Evolutionary conservation across 2,888 invertebrate genomes (phyloP).

Genomic region (Macaria liturata): DNA sequence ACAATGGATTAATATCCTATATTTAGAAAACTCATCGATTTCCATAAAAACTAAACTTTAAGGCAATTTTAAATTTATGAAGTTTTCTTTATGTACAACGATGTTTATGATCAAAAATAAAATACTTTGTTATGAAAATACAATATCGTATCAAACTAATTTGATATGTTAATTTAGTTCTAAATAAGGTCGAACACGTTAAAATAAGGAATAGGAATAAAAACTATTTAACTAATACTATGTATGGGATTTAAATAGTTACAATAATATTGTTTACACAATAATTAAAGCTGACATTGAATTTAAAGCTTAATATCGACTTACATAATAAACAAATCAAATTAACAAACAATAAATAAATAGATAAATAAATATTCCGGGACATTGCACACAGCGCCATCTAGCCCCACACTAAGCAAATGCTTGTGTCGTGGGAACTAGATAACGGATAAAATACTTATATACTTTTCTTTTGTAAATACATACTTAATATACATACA

Average conservation of each 20-base stretch:
- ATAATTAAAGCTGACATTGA: slow-evolving; percentile 82
- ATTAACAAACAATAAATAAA: slow-evolving; percentile 19
- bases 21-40: slow-evolving; percentile 35
- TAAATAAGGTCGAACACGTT: slow-evolving; percentile 36
- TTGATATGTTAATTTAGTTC: slow-evolving; percentile 47
- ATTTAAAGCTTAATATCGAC: slow-evolving; percentile 81
- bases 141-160: slow-evolving; percentile 35
- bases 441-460: no score
- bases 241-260: slow-evolving; percentile 51
- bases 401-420: no score
- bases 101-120: slow-evolving; percentile 5
- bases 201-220: slow-evolving; percentile 34
- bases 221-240: slow-evolving; percentile 25
- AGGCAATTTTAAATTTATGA: slow-evolving; percentile 39
- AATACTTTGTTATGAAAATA: slow-evolving; percentile 13
- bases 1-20: slow-evolving; percentile 49
- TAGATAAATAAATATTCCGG: no score
- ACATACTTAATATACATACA: no score
- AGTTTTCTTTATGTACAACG: slow-evolving; percentile 6
- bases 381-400: no score
- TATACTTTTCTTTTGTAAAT: no score
- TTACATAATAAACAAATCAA: slow-evolving; percentile 49
- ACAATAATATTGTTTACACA: slow-evolving; percentile 48
- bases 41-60: slow-evolving; percentile 37
- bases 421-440: no score